Conservation (phyloP, 2,888 invertebrate genomes). For the Julus scandinavius region DNA sequence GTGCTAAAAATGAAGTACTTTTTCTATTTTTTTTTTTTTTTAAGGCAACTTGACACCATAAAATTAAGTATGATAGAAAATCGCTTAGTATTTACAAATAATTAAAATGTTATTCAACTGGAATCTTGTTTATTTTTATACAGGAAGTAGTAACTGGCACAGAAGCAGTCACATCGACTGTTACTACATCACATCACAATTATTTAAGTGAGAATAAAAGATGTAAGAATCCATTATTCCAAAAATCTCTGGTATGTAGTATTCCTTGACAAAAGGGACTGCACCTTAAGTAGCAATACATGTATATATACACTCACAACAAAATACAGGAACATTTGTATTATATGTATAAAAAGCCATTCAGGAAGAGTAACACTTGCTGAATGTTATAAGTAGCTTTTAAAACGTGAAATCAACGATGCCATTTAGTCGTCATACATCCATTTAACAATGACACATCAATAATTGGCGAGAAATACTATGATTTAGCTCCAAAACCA, state of each 20-base stretch:
- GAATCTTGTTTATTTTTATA: constrained; percentile 1
- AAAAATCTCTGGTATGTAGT: neutral
- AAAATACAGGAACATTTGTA: neutral
- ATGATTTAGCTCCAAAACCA: neutral
- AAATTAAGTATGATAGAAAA: too few species aligned
- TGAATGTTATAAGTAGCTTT: neutral
- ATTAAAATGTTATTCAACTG: too few species aligned
- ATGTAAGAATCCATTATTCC: neutral
- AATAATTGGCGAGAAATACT: neutral
- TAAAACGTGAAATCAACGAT: neutral
- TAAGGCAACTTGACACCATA: too few species aligned
- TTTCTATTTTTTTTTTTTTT: too few species aligned
- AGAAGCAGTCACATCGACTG: neutral
- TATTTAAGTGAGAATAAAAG: neutral
- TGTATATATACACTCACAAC: neutral
- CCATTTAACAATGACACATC: neutral
- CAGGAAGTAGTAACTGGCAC: neutral
- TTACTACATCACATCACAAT: neutral
- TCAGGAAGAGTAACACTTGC: neutral
- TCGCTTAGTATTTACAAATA: too few species aligned
- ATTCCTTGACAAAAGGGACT: neutral
- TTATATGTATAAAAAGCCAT: neutral
- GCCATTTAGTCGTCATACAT: neutral
- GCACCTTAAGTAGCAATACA: neutral
- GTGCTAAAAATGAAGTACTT: too few species aligned